Percentiles rank a stretch among this genome's conserved stretches.
phyloP scores from a whole-genome alignment of 2,888 invertebrate species.

The Volucella bombylans region DNA sequence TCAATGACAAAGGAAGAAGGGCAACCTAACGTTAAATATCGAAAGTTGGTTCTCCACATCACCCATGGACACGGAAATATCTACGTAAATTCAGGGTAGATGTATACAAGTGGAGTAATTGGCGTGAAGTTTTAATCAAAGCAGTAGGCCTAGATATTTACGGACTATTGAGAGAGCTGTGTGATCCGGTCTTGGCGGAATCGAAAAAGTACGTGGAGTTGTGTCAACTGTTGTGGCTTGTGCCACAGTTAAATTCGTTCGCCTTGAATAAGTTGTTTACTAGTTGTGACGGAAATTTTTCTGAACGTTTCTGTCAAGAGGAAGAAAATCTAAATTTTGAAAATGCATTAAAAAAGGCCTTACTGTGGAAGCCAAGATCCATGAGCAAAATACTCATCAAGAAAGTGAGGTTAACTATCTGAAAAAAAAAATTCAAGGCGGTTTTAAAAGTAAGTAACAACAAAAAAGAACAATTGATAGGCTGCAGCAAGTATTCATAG shows the following conservation, averaged over 20 bases:
- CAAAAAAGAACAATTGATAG: background rate
- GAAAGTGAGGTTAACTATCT: constrained; percentile 32
- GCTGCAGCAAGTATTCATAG: constrained; percentile 10
- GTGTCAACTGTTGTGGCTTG: constrained; percentile 8
- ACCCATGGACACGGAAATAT: background rate
- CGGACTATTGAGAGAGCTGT: constrained; percentile 21
- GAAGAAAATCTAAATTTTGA: background rate
- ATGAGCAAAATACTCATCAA: background rate
- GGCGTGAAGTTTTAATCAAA: constrained; percentile 35
- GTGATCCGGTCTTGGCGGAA: constrained; percentile 23
- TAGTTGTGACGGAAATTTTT: background rate
- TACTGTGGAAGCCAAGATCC: background rate
- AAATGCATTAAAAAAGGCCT: background rate
- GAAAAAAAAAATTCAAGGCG: background rate
- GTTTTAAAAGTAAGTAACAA: background rate
- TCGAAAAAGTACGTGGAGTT: background rate
- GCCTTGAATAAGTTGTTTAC: constrained; percentile 3
- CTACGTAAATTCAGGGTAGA: constrained; percentile 17
- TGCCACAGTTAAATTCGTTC: background rate
- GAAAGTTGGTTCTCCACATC: background rate
- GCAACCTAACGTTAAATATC: too few relatives aligned
- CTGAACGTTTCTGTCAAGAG: constrained; percentile 7
- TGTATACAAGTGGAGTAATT: constrained; percentile 46
- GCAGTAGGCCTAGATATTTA: constrained; percentile 7
- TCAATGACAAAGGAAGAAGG: too few relatives aligned